Evolutionary conservation across 2,888 invertebrate species (phyloP).

Genomic region (Cheilosia soror): DNA sequence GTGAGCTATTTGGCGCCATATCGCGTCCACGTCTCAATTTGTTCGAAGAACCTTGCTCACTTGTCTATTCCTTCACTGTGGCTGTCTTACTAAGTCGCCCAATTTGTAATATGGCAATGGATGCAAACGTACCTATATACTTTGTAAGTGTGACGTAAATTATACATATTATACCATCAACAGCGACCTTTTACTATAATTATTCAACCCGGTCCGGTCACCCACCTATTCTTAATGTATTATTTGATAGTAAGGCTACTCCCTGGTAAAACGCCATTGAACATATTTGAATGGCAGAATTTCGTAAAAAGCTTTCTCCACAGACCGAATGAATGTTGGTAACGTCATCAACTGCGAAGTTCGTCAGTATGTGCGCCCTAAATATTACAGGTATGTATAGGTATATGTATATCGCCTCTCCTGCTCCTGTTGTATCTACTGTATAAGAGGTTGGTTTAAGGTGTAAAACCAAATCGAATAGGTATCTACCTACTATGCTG

Average conservation of each 20-base stretch:
- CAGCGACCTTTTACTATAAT: conserved; percentile 7
- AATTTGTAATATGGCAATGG: not conserved
- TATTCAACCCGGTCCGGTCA: conserved; percentile 1
- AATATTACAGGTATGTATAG: not conserved
- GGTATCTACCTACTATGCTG: not conserved
- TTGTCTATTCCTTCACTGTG: no score
- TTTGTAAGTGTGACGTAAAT: not conserved
- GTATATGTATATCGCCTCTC: not conserved
- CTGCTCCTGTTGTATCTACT: no score
- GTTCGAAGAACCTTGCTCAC: no score
- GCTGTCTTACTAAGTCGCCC: no score
- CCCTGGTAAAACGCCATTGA: not conserved
- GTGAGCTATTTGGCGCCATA: not conserved
- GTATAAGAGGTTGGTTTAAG: not conserved
- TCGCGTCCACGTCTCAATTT: not conserved
- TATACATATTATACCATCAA: not conserved
- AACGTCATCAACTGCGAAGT: conserved; percentile 24
- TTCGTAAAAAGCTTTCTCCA: conserved; percentile 31
- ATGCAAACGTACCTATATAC: not conserved
- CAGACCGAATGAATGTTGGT: not conserved
- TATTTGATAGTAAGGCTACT: not conserved
- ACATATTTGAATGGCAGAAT: conserved; percentile 10
- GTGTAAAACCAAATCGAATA: not conserved
- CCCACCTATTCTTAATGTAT: conserved; percentile 7
- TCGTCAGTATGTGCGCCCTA: not conserved